Percentiles rank a stretch among this genome's conserved stretches.
Evolutionary conservation across 2,797 vertebrate genomes (phyloP).

Genomic region (Pagetopsis macropterus): DNA sequence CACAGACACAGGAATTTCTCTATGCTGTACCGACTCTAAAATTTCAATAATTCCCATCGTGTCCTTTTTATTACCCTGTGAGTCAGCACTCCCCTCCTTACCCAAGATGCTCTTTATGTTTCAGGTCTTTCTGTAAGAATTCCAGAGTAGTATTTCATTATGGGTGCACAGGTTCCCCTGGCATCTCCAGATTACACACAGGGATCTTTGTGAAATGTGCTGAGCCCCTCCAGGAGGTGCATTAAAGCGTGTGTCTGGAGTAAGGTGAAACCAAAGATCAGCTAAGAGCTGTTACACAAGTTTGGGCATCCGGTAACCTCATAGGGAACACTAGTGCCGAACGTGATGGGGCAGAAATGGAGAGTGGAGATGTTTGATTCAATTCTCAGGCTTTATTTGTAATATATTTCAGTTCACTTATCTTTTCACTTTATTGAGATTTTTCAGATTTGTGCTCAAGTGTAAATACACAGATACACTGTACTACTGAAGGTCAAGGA

Average conservation of each 20-base stretch:
- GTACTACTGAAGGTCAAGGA: too few relatives aligned
- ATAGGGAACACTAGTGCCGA: constrained; percentile 33
- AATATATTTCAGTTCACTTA: not conserved
- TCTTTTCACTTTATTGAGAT: not conserved
- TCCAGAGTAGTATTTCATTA: constrained; percentile 61
- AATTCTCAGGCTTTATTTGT: not conserved
- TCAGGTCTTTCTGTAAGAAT: constrained; percentile 37
- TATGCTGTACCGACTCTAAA: constrained; percentile 10
- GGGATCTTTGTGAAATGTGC: constrained; percentile 65
- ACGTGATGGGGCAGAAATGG: constrained; percentile 55
- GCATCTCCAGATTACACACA: constrained; percentile 58
- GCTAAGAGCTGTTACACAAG: constrained; percentile 40
- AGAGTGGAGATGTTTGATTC: constrained; percentile 31
- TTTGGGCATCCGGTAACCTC: constrained; percentile 36
- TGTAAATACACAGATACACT: too few relatives aligned
- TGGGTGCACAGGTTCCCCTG: constrained; percentile 37
- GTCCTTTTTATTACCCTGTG: constrained; percentile 45
- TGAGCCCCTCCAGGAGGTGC: constrained; percentile 60
- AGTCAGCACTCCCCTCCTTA: constrained; percentile 44
- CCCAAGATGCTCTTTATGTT: constrained; percentile 56
- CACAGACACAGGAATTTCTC: constrained; percentile 19
- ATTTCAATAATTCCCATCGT: constrained; percentile 41
- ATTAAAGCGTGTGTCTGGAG: constrained; percentile 62
- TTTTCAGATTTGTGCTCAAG: too few relatives aligned
- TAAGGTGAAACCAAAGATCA: constrained; percentile 69